Base-by-base conservation (phyloP, 1,140 invertebrate species). In the Oncopodura yosiiana region DNA sequence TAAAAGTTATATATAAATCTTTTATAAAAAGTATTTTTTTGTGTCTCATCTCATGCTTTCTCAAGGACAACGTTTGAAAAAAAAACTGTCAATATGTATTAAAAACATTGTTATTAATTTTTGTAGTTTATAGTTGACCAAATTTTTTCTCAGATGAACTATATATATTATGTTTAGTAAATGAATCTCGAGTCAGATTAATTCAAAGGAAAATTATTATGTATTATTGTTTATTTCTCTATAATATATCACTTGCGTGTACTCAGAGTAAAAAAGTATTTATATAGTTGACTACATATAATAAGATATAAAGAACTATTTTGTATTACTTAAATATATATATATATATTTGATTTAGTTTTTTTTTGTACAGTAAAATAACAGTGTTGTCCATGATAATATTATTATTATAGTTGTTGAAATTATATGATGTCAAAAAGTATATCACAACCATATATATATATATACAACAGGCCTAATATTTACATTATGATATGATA, bases 351-450 rank as follows among this genome's bases (percentile, higher is more conserved):
- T 21, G 12, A 49, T 11, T 5, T 16, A 6, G 45, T 42, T 4
- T 23, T 41, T 18, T 46, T 46, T 3, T 23, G 18, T 38, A 32
- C 14, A 18, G 27, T 49, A 5, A 46, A 49, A 12, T 56, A 56
- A 19, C 45, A 34, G 27, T 45, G 49, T 49, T 37, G 39, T 23
- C 12, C 6, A 43, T 3, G 5, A 14, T 43, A 11, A 18, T 16
- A 12, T 16, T 46, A 14, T 23, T 43, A 43, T n/a, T n/a, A n/a
- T n/a, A n/a, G n/a, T n/a, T n/a, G n/a, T n/a, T n/a, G n/a, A n/a
- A n/a, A n/a, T n/a, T n/a, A n/a, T n/a, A n/a, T n/a, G n/a, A n/a
- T n/a, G n/a, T n/a, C n/a, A n/a, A n/a, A n/a, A n/a, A n/a, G n/a
- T n/a, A n/a, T n/a, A n/a, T n/a, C n/a, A n/a, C n/a, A n/a, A 43